Evolutionary conservation across 2,888 invertebrate genomes (phyloP).

Genomic region (Dilophus febrilis): DNA sequence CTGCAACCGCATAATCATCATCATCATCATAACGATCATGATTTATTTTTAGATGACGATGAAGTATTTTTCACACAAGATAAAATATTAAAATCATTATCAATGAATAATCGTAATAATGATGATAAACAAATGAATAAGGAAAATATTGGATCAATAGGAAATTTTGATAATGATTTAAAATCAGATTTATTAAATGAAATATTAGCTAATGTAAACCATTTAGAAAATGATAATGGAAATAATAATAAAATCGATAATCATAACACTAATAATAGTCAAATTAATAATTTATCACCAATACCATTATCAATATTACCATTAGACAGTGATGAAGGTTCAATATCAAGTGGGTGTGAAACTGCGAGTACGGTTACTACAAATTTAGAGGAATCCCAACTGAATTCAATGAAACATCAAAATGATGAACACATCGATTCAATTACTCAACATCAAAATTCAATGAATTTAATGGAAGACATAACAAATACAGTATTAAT

Average conservation of each 20-base stretch:
- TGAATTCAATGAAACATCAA: slow-evolving; percentile 9
- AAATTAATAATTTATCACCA: slow-evolving; percentile 27
- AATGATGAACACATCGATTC: slow-evolving; percentile 11
- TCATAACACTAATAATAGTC: slow-evolving; percentile 6
- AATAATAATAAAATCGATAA: no score
- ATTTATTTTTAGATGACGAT: slow-evolving; percentile 18
- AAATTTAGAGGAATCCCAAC: slow-evolving; percentile 29
- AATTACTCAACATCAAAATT: background rate
- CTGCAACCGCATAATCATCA: slow-evolving; percentile 1
- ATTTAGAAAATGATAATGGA: no score
- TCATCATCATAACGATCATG: slow-evolving; percentile 7
- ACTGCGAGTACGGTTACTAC: slow-evolving; percentile 55
- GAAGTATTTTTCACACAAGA: slow-evolving; percentile 23
- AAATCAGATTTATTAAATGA: no score
- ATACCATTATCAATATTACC: slow-evolving; percentile 16
- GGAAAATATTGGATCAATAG: no score
- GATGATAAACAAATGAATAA: background rate
- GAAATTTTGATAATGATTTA: no score
- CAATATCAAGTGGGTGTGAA: slow-evolving; percentile 66
- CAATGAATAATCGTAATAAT: background rate
- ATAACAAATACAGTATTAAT: background rate
- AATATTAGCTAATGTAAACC: no score
- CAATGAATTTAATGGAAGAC: background rate
- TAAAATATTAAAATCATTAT: background rate
- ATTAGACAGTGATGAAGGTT: slow-evolving; percentile 54